Conservation (phyloP, 2,888 invertebrate genomes). For the Melinaea menophilus region DNA sequence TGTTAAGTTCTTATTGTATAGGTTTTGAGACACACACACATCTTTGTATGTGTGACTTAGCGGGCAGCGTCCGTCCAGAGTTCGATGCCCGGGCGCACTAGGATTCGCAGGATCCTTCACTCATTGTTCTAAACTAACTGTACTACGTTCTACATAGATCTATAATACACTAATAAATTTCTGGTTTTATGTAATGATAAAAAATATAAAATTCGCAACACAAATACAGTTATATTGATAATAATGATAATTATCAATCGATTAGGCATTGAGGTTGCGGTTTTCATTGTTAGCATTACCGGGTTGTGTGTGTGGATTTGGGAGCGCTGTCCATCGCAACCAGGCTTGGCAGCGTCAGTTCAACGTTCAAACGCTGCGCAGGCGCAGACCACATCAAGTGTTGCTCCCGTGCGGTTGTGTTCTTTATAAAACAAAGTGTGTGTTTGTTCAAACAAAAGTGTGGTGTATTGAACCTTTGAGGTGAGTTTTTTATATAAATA, state of each 20-base stretch:
- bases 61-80: constrained; percentile 47
- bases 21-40: neutral
- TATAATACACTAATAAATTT: neutral
- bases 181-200: too few species aligned
- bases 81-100: constrained; percentile 67
- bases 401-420: constrained; percentile 40
- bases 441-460: constrained; percentile 24
- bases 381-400: constrained; percentile 64
- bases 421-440: constrained; percentile 19
- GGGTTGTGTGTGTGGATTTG: constrained; percentile 18
- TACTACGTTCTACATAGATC: too few species aligned
- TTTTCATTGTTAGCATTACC: too few species aligned
- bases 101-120: constrained; percentile 61
- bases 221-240: constrained; percentile 8
- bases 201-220: constrained; percentile 1
- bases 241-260: constrained; percentile 48
- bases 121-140: neutral
- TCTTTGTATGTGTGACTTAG: constrained; percentile 19
- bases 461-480: constrained; percentile 9
- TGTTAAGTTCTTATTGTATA: too few species aligned
- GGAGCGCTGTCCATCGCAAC: constrained; percentile 34
- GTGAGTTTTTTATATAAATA: constrained; percentile 5
- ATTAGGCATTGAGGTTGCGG: constrained; percentile 43
- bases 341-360: constrained; percentile 57
- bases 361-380: constrained; percentile 71